Conservation (phyloP, 2,888 invertebrate genomes). For the Archaeoteleia sp. region DNA sequence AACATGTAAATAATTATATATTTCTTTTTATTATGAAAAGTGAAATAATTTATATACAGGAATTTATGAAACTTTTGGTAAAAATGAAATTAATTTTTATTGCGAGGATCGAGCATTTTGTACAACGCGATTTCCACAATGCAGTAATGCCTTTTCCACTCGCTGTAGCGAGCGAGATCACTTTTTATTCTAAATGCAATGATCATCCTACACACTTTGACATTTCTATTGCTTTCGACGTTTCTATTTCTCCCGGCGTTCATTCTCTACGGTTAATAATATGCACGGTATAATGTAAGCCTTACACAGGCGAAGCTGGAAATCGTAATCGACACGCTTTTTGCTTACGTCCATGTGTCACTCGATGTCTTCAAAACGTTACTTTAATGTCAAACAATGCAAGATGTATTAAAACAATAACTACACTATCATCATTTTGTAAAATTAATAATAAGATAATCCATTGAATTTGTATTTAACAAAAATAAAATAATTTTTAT, state of each 20-base stretch:
- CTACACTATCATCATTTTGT: too few relatives aligned
- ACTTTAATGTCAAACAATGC: too few relatives aligned
- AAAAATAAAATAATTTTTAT: too few relatives aligned
- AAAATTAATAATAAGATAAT: too few relatives aligned
- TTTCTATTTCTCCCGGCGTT: slow-evolving; percentile 23
- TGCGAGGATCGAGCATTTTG: not conserved
- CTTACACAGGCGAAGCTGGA: slow-evolving; percentile 4
- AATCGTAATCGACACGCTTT: slow-evolving; percentile 10
- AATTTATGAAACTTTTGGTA: too few relatives aligned
- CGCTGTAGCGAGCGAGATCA: too few relatives aligned
- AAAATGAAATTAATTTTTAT: not conserved
- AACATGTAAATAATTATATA: too few relatives aligned
- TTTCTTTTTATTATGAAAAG: too few relatives aligned
- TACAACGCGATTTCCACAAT: not conserved
- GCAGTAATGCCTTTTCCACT: not conserved
- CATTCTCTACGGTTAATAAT: slow-evolving; percentile 19
- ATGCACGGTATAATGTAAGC: slow-evolving; percentile 4
- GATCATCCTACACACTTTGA: slow-evolving; percentile 17
- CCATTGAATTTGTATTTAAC: too few relatives aligned
- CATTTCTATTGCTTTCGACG: slow-evolving; percentile 43
- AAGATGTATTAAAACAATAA: too few relatives aligned
- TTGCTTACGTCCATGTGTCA: slow-evolving; percentile 2
- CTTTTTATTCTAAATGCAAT: slow-evolving; percentile 3
- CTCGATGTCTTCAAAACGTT: slow-evolving; percentile 8
- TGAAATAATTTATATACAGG: too few relatives aligned